These are phyloP conservation scores for Anolis carolinensis DNA, from an alignment of 2,113 vertebrate genomes.

Conservation along the genomic window DNA sequence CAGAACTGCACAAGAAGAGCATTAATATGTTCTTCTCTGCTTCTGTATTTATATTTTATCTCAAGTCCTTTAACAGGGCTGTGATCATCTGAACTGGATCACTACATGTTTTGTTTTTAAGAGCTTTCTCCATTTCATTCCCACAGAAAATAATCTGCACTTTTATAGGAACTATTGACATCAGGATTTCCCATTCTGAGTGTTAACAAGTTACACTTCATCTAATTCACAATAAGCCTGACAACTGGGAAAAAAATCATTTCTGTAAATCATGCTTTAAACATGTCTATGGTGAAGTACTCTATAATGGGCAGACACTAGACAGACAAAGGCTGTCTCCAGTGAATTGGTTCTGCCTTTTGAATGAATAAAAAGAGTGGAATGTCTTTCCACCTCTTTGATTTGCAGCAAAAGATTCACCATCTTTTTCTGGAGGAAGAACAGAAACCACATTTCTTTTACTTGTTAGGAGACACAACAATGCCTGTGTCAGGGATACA, in stretches of 20 bases:
- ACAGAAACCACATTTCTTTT: constrained; percentile 8
- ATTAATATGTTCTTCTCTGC: not conserved
- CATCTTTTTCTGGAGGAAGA: constrained; percentile 5
- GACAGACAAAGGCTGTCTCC: constrained; percentile 25
- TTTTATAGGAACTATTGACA: not conserved
- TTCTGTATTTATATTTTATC: too few species aligned
- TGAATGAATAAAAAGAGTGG: constrained; percentile 1
- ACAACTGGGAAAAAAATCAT: constrained; percentile 14
- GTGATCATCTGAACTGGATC: not conserved
- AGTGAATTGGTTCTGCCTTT: constrained; percentile 26
- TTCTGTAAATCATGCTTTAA: constrained; percentile 13
- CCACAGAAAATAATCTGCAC: not conserved
- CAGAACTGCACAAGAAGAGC: not conserved
- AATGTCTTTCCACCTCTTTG: constrained; percentile 24
- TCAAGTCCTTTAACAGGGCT: not conserved
- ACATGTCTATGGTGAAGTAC: not conserved
- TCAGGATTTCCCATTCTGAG: not conserved
- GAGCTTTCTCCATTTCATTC: not conserved
- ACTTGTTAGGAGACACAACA: not conserved
- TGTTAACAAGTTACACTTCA: not conserved
- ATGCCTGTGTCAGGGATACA: constrained; percentile 21
- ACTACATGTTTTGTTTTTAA: not conserved
- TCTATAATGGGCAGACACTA: constrained; percentile 11
- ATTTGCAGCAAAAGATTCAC: not conserved
- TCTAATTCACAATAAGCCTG: not conserved